Percentiles rank a stretch among this genome's conserved stretches.
Conservation (phyloP, 2,113 vertebrate species). For the Mystacornis crossleyi region DNA sequence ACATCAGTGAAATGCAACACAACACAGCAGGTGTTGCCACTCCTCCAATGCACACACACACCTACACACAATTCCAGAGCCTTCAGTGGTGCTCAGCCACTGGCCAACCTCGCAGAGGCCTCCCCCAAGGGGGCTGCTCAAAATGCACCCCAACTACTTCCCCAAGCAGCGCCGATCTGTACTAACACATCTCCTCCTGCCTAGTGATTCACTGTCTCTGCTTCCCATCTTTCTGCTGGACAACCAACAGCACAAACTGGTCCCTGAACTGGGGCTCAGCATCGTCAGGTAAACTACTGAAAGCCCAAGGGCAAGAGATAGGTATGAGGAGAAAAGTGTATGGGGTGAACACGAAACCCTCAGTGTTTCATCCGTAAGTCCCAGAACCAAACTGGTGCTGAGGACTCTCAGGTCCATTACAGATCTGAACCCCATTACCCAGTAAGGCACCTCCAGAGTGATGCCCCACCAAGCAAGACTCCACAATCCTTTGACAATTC, state of each 20-base stretch:
- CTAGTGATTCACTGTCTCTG: background rate
- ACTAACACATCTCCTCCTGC: background rate
- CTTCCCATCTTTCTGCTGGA: background rate
- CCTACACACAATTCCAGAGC: background rate
- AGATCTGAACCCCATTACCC: background rate
- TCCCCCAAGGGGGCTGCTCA: background rate
- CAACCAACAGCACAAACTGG: background rate
- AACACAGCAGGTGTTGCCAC: background rate
- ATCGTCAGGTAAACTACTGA: background rate
- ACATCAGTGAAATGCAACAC: background rate
- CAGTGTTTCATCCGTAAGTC: background rate
- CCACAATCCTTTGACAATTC: background rate
- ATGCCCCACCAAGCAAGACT: background rate
- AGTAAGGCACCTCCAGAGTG: rapidly evolving
- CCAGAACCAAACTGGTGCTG: background rate
- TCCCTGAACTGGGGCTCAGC: background rate
- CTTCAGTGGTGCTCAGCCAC: background rate
- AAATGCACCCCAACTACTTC: background rate
- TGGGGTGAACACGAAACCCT: background rate
- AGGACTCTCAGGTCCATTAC: background rate
- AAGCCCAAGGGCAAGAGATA: background rate
- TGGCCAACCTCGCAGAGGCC: background rate
- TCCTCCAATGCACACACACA: background rate
- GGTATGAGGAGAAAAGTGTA: background rate
- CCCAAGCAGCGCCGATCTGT: background rate